Evolutionary conservation across 2,113 vertebrate species (phyloP).

Genomic region (Noctilio leporinus): DNA sequence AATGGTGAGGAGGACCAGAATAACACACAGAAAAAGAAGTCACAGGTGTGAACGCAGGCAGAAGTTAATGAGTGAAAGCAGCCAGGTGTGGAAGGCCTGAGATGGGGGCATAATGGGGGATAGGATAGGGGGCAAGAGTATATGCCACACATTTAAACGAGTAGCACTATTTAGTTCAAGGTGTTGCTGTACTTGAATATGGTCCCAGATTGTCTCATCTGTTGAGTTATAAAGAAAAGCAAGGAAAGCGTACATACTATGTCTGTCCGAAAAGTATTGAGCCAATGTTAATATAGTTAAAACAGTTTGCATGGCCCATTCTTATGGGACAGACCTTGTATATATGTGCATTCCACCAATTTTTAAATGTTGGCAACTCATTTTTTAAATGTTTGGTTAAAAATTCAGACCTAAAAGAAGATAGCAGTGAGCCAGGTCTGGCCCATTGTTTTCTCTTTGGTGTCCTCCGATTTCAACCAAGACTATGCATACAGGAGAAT

Average conservation of each 20-base stretch:
- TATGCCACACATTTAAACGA: rapidly evolving
- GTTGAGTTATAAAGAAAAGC: neutral
- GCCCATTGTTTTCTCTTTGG: neutral
- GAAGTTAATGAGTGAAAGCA: neutral
- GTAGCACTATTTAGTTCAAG: rapidly evolving
- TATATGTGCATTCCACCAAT: neutral
- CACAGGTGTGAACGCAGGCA: neutral
- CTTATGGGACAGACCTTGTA: too few species aligned
- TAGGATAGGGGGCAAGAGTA: rapidly evolving
- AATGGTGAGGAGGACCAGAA: neutral
- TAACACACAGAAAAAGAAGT: neutral
- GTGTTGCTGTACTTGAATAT: neutral
- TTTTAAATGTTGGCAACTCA: neutral
- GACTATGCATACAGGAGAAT: neutral
- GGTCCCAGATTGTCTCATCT: neutral
- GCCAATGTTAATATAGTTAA: too few species aligned
- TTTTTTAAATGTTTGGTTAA: neutral
- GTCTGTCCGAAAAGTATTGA: too few species aligned
- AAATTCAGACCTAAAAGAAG: neutral
- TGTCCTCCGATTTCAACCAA: neutral
- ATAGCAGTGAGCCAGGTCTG: neutral
- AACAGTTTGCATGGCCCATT: too few species aligned
- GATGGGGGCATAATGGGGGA: neutral
- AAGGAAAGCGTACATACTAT: too few species aligned
- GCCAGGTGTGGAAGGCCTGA: neutral